Conservation (phyloP, 2,797 vertebrate species). For the Rhynchonycteris naso region DNA sequence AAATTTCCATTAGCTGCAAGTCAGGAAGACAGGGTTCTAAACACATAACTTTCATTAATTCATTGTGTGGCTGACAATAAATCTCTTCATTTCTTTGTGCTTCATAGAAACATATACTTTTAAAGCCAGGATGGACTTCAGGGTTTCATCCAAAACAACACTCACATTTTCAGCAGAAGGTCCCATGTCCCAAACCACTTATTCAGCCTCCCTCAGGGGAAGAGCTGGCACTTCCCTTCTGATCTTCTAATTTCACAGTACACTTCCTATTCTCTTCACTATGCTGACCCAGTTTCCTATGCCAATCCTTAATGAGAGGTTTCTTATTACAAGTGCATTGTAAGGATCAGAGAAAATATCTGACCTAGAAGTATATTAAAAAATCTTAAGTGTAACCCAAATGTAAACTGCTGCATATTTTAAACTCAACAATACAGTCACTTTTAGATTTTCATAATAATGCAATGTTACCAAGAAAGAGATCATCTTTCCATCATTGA, state of each 20-base stretch:
- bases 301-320: conserved; percentile 37
- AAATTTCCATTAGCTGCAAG: not conserved
- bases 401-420: not conserved
- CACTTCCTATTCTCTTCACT: not conserved
- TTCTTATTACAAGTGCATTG: conserved; percentile 26
- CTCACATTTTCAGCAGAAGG: not conserved
- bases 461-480: not conserved
- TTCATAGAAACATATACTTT: not conserved
- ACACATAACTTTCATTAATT: conserved; percentile 10
- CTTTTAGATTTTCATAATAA: not conserved
- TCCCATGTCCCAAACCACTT: not conserved
- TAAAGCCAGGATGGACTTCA: not conserved
- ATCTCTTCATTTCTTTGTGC: not conserved
- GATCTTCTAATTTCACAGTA: not conserved
- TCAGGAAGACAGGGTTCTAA: not conserved
- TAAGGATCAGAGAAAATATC: conserved; percentile 29
- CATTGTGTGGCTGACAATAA: not conserved
- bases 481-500: not conserved
- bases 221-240: not conserved
- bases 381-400: not conserved
- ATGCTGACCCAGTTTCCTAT: not conserved
- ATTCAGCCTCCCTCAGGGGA: not conserved
- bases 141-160: not conserved
- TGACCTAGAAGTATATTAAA: conserved; percentile 42
- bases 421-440: not conserved